phyloP scores from a whole-genome alignment of 2,113 vertebrate species.

The Arenaria interpres region DNA sequence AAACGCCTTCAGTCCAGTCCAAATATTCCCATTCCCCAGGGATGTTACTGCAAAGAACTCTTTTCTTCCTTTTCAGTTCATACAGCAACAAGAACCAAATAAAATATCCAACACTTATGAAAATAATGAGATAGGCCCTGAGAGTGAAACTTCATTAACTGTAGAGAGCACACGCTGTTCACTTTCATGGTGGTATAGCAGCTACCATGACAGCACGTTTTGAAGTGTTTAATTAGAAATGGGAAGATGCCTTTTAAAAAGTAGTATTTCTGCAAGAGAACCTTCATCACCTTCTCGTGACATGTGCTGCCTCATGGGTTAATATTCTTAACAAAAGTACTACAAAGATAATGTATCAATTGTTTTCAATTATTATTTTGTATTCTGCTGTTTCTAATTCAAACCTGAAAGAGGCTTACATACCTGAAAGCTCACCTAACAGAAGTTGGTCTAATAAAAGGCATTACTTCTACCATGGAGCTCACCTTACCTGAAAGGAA shows the following conservation, averaged over 20 bases:
- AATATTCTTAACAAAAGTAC: neutral
- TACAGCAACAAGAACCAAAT: conserved; percentile 27
- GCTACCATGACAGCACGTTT: neutral
- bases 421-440: neutral
- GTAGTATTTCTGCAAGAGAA: neutral
- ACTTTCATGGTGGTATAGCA: neutral
- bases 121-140: conserved; percentile 9
- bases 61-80: neutral
- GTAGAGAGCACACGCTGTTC: neutral
- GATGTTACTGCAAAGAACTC: neutral
- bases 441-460: neutral
- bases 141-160: neutral
- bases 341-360: neutral
- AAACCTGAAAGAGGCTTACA: neutral
- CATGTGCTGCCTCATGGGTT: neutral
- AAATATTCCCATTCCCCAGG: neutral
- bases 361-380: neutral
- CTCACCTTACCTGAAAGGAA: neutral
- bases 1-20: neutral
- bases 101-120: conserved; percentile 22
- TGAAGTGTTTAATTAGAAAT: neutral
- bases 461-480: neutral
- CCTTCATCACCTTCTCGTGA: neutral
- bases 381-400: neutral
- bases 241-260: neutral